Base-by-base conservation (phyloP, 2,888 invertebrate species). In the Cremastinae sp. region DNA sequence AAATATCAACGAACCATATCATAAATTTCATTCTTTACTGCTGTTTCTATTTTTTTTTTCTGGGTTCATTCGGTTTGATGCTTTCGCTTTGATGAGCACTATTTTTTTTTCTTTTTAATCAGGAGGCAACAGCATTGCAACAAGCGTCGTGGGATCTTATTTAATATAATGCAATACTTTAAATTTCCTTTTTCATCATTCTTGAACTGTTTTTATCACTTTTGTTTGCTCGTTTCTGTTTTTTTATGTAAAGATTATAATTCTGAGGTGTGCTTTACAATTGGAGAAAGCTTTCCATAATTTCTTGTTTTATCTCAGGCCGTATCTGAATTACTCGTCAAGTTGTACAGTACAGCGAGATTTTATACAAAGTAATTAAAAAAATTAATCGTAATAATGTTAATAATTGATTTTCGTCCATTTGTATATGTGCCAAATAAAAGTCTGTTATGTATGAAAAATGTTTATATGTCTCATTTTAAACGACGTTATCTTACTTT, bases 1-100 rank as follows among this genome's bases (percentile, higher is more conserved):
- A 76, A 76, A 73, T 73, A 73, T 76, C 53, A 73, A 73, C 64
- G 62, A 75, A 62, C 56, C 58, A 53, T 69, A 65, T 59, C 53
- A 59, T 64, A 8, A 35, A 39, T 45, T 55, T 35, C 14, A 12
- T 47, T 61, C 16, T 28, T 39, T 43, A 1, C 4, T 47, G 45
- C 37, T 20, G 53, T 58, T 39, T 22, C 16, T 62, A 14, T 39
- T 45, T 62, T 47, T 64, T 14, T 47, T 62, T 3, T n/a, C n/a
- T n/a, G n/a, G n/a, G n/a, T n/a, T n/a, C 16, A 35, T 37, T 16
- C 0, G 10, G 12, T 41, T 49, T 8, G 14, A 43, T 35, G 16
- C 53, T 9, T 45, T 16, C 35, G 20, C 22, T 12, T 37, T 37
- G 55, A 55, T 16, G 55, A 22, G 55, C 43, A 28, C 39, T 53